Base-by-base conservation (phyloP, 2,797 vertebrate species). In the Gobionotothen gibberifrons region DNA sequence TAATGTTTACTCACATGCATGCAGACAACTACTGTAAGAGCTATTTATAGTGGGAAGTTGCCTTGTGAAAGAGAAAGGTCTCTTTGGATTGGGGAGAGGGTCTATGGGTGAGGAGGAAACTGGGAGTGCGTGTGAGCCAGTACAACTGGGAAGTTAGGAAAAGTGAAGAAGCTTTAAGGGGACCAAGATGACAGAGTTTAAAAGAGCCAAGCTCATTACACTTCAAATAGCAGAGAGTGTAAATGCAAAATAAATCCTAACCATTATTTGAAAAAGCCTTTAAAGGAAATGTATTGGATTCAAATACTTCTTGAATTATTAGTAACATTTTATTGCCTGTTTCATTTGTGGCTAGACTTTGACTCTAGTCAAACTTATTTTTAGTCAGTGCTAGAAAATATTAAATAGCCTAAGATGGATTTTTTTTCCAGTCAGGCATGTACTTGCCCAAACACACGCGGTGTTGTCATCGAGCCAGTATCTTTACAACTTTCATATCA, bases 391-490 rank as follows among this genome's bases (percentile, higher is more conserved):
- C 15, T 39, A 17, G 15, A 26, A 26, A 29, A 44, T 8, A 55
- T 44, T 1, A 11, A 55, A 22, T 8, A 32, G 21, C 26, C 42
- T 9, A 12, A 67, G 1, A 46, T 42, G 14, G 19, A 59, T 15
- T 3, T 53, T 47, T 44, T 15, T 13, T 22, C 14, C 21, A 9
- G 51, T 47, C 79, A 80, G 61, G 59, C 70, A 58, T 61, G 39
- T 42, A 12, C 58, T 58, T 10, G 36, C 22, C 62, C 60, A 66
- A 22, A 53, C 44, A 53, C 39, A 59, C 14, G 46, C 51, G 17
- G 46, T 42, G 76, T 84, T 90, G 88, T 87, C 83, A 83, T 42
- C 10, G 22, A 74, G 61, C 63, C 79, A 54, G 62, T 79, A 89
- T 76, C 77, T 66, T 81, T 66, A 73, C 75, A 64, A 69, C 69